phyloP scores from a whole-genome alignment of 2,113 vertebrate genomes.

The Notothenia rossii region DNA sequence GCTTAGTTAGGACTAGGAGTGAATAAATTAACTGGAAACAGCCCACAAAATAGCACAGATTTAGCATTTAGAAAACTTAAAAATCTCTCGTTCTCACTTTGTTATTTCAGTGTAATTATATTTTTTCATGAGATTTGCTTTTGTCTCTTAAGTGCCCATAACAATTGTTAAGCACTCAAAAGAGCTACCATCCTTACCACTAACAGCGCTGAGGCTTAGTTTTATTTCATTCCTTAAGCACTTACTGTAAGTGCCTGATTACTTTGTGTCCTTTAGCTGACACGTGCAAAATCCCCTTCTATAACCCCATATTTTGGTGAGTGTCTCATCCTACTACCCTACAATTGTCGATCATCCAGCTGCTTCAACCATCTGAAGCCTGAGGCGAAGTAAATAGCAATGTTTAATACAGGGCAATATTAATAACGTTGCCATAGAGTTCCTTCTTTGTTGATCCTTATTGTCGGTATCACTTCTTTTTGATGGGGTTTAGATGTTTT shows the following conservation, averaged over 20 bases:
- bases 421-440: slow-evolving; percentile 32
- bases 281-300: not conserved
- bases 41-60: not conserved
- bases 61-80: not conserved
- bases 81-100: not conserved
- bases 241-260: not conserved
- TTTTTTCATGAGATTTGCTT: not conserved
- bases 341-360: not conserved
- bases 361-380: not conserved
- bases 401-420: not conserved
- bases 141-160: not conserved
- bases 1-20: not conserved
- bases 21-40: slow-evolving; percentile 8
- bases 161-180: not conserved
- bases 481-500: slow-evolving; percentile 24
- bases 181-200: not conserved
- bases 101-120: not conserved
- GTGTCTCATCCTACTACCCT: not conserved
- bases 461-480: slow-evolving; percentile 1
- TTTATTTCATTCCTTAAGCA: not conserved
- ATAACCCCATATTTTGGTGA: not conserved
- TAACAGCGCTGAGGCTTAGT: not conserved
- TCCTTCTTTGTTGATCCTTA: not conserved
- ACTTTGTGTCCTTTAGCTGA: not conserved
- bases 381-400: not conserved